These are phyloP conservation scores for Sepiola atlantica DNA, from an alignment of 2,888 invertebrate species.

Conservation along the genomic window DNA sequence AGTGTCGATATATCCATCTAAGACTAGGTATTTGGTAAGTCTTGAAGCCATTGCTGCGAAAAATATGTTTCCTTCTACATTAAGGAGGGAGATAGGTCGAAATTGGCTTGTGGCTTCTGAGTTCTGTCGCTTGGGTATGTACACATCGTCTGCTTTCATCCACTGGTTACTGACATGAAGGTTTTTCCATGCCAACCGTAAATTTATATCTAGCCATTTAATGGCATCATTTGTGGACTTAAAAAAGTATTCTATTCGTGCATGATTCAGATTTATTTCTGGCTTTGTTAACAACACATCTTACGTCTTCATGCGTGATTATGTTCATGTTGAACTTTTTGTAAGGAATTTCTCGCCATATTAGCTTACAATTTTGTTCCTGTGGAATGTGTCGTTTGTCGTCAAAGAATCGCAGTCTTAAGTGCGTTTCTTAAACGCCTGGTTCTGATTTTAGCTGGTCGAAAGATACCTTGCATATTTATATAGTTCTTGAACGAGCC, in stretches of 20 bases:
- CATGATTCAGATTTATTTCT: not conserved
- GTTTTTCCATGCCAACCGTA: not conserved
- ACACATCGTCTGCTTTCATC: constrained; percentile 44
- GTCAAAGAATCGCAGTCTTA: not conserved
- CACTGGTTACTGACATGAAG: constrained; percentile 37
- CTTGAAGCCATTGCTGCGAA: constrained; percentile 48
- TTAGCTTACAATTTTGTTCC: not conserved
- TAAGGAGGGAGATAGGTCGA: constrained; percentile 50
- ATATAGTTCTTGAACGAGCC: no score
- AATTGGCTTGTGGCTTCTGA: constrained; percentile 47
- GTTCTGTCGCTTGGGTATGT: constrained; percentile 51
- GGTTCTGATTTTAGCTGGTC: not conserved
- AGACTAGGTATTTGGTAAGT: constrained; percentile 45
- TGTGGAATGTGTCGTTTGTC: not conserved
- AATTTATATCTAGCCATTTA: not conserved
- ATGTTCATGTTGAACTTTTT: not conserved
- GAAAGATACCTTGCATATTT: not conserved
- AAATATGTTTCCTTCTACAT: constrained; percentile 52
- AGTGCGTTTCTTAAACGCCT: not conserved
- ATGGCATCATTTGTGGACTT: not conserved
- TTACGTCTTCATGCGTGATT: not conserved
- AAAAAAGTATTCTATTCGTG: not conserved
- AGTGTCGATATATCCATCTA: constrained; percentile 50
- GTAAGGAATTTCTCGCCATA: not conserved
- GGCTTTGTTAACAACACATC: no score